Evolutionary conservation across 2,113 vertebrate genomes (phyloP).

Genomic region (Noturus placidus): DNA sequence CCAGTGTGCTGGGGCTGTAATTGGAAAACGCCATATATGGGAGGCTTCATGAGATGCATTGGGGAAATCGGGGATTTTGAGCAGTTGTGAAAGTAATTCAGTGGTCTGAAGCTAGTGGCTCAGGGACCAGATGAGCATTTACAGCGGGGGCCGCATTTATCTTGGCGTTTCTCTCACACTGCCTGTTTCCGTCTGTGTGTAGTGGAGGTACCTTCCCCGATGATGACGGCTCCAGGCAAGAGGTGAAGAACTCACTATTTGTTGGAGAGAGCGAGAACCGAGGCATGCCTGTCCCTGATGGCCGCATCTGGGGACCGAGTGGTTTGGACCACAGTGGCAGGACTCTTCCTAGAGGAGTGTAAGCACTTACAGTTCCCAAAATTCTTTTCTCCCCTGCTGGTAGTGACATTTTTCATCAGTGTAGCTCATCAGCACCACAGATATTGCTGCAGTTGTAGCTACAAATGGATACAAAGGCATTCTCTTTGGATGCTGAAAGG

Average conservation of each 20-base stretch:
- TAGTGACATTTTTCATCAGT: background rate
- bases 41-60: constrained; percentile 42
- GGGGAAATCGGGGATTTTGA: constrained; percentile 50
- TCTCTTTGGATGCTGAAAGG: background rate
- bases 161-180: background rate
- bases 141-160: constrained; percentile 18
- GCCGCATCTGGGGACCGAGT: constrained; percentile 84
- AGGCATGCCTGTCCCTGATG: constrained; percentile 78
- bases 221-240: constrained; percentile 90
- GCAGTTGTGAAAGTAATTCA: constrained; percentile 60
- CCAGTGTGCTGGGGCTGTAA: constrained; percentile 52
- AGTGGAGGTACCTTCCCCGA: constrained; percentile 97
- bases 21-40: constrained; percentile 67
- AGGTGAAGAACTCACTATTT: constrained; percentile 94
- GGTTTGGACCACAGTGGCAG: constrained; percentile 82
- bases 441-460: background rate
- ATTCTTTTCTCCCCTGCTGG: background rate
- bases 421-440: background rate
- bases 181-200: constrained; percentile 7
- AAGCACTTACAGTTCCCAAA: constrained; percentile 60
- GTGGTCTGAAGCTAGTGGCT: constrained; percentile 40
- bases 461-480: background rate
- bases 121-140: constrained; percentile 36
- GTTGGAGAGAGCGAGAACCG: constrained; percentile 92
- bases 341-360: constrained; percentile 88